Base-by-base conservation (phyloP, 1,140 invertebrate species). In the Hestina assimilis region DNA sequence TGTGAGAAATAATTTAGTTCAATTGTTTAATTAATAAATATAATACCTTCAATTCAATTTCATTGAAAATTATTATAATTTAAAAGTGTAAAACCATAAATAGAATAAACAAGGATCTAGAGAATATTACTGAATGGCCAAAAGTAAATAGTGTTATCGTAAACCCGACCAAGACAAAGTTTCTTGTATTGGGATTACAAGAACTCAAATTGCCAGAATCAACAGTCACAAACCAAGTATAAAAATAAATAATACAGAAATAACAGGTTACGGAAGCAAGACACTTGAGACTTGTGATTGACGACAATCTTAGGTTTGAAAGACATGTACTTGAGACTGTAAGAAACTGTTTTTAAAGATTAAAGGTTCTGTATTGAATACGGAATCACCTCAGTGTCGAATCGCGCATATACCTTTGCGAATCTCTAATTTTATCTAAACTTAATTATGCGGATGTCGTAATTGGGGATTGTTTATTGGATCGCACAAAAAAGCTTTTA, bases 291-390 rank as follows among this genome's bases (percentile, higher is more conserved):
- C 15, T 56, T 4, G 3, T 31, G 5, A 47, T 56, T 1, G 54
- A 56, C 7, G 26, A 43, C 1, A 1, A 11, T n/a, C 7, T 61
- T 1, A 28, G 38, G 3, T 61, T 61, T 40, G 53, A 63, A 20
- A 38, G 42, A 14, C 48, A 58, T 21, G 17, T 54, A 4, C 8
- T 9, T 21, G 19, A 40, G 7, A 12, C 26, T 7, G 53, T 33
- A 7, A 42, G 31, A 1, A 60, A 53, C 14, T 56, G 57, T 8
- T 66, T 57, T 23, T 60, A 60, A 29, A 29, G 58, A 15, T 7
- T 60, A 4, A 66, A 60, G 38, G 9, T 56, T 3, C 4, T 65
- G 6, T 59, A 65, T 23, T 29, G 11, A 1, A 41, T 65, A 19
- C 35, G 38, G 24, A n/a, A 46, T 28, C 50, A 20, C 8, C 8